These are phyloP conservation scores for Eolophus roseicapilla DNA, from an alignment of 2,113 vertebrate species.

Conservation along the genomic window DNA sequence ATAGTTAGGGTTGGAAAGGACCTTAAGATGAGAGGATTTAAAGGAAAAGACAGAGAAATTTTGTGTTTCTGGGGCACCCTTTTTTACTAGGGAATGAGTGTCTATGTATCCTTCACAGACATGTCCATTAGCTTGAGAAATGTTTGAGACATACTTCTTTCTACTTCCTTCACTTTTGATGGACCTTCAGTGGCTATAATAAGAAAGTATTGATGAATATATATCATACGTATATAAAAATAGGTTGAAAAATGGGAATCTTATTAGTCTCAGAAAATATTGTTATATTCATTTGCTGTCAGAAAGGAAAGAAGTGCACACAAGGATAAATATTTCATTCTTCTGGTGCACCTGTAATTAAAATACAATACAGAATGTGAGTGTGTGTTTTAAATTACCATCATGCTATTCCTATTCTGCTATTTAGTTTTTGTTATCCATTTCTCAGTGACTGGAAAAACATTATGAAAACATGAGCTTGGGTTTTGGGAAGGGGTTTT, in stretches of 20 bases:
- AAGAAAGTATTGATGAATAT: neutral
- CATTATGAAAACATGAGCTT: neutral
- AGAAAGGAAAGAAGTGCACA: neutral
- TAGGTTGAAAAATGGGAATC: neutral
- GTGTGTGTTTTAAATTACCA: neutral
- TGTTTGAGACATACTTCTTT: neutral
- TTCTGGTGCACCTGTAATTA: neutral
- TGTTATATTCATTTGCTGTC: neutral
- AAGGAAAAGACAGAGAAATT: neutral
- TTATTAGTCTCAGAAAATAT: neutral
- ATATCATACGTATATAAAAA: neutral
- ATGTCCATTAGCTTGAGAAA: neutral
- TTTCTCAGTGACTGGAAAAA: neutral
- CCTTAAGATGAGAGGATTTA: neutral
- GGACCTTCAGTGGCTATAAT: neutral
- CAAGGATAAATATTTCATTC: constrained; percentile 15
- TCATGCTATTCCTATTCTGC: neutral
- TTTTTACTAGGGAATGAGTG: neutral
- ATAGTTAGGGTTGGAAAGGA: too few relatives aligned
- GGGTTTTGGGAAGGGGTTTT: neutral
- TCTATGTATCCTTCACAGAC: neutral
- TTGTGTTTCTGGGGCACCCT: neutral
- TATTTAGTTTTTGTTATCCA: neutral
- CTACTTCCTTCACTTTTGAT: neutral
- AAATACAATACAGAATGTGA: neutral